Percentiles rank a stretch among this genome's conserved stretches.
Conservation (phyloP, 2,113 vertebrate species). For the Saguinus imperator region DNA sequence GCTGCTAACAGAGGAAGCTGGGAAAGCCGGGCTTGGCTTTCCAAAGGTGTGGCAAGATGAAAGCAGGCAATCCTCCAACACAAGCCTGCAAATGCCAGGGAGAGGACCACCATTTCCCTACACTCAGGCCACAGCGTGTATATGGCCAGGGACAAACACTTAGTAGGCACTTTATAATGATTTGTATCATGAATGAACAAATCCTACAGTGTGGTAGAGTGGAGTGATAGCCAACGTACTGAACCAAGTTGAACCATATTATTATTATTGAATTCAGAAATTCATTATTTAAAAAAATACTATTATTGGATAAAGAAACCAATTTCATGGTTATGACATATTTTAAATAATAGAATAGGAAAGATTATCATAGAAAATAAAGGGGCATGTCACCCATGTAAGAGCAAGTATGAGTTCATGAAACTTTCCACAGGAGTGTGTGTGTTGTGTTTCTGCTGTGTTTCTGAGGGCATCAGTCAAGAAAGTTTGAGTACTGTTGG, state of each 20-base stretch:
- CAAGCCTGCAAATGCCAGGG: background rate
- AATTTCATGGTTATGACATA: background rate
- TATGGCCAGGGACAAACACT: no score
- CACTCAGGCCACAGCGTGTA: fast-evolving
- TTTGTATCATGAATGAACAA: background rate
- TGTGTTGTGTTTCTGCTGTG: background rate
- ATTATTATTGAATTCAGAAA: background rate
- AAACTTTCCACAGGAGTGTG: background rate
- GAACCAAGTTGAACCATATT: background rate
- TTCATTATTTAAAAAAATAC: background rate
- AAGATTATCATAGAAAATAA: background rate
- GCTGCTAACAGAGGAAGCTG: constrained; percentile 57
- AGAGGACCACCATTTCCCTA: background rate
- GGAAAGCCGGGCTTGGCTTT: constrained; percentile 54
- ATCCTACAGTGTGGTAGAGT: background rate
- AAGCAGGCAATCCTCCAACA: background rate
- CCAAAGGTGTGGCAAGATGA: background rate
- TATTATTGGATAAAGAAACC: background rate
- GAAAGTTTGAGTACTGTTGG: background rate
- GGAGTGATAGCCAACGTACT: background rate
- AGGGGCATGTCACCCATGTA: background rate
- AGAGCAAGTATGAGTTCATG: background rate
- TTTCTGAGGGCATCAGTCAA: background rate
- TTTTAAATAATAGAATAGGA: constrained; percentile 11
- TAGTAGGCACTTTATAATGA: background rate